These are phyloP conservation scores for Varanus salvator DNA, from an alignment of 2,113 vertebrate species.

Conservation along the genomic window DNA sequence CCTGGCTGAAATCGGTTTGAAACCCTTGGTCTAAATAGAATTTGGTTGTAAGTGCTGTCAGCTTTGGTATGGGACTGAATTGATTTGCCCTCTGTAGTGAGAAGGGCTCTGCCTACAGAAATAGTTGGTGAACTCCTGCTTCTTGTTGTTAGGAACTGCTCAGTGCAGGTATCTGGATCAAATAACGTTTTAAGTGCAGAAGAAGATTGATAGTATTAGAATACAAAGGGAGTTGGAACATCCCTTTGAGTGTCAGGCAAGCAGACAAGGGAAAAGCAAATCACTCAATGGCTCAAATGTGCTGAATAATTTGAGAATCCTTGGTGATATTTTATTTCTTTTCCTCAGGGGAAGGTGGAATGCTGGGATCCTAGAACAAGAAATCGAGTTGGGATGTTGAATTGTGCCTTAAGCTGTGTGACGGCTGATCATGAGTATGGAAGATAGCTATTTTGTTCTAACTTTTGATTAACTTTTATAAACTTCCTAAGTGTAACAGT, in stretches of 20 bases:
- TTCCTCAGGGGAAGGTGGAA: constrained; percentile 90
- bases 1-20: no score
- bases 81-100: neutral
- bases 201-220: neutral
- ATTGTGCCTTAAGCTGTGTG: constrained; percentile 92
- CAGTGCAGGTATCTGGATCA: neutral
- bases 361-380: constrained; percentile 96
- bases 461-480: neutral
- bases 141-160: neutral
- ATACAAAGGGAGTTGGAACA: neutral
- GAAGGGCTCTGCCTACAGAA: no score
- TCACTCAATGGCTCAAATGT: neutral
- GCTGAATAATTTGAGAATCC: neutral
- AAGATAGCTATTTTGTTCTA: neutral
- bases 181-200: neutral
- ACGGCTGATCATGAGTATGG: constrained; percentile 90
- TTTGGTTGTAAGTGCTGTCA: neutral
- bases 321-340: constrained; percentile 25
- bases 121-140: neutral
- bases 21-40: neutral
- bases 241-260: neutral
- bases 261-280: neutral
- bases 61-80: neutral
- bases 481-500: neutral
- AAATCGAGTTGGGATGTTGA: constrained; percentile 86